Conservation (phyloP, 2,113 vertebrate species). For the Anhinga anhinga region DNA sequence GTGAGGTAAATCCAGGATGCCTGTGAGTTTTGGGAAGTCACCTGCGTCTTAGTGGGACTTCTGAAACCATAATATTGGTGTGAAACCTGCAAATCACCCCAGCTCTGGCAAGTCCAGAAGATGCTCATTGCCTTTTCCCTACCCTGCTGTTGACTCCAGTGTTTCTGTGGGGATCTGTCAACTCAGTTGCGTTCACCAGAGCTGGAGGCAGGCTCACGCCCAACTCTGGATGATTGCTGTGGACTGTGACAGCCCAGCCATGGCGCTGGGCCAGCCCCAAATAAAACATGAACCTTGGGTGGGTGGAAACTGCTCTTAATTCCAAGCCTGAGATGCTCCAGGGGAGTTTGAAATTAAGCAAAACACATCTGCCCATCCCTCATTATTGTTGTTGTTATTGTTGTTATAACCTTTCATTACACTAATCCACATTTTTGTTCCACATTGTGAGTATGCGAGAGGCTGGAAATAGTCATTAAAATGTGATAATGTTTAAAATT, state of each 20-base stretch:
- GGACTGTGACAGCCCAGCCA: background rate
- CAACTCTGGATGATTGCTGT: background rate
- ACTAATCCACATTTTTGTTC: constrained; percentile 54
- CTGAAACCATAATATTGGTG: fast-evolving
- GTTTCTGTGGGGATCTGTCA: background rate
- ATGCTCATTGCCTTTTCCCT: background rate
- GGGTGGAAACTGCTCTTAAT: background rate
- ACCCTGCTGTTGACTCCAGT: background rate
- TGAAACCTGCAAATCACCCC: background rate
- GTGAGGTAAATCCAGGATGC: background rate
- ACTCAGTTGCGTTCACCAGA: fast-evolving
- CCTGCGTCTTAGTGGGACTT: background rate
- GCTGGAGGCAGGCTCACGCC: background rate
- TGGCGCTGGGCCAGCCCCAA: background rate
- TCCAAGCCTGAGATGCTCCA: background rate
- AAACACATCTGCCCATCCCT: constrained; percentile 43
- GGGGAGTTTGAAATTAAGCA: constrained; percentile 31
- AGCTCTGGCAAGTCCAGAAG: background rate
- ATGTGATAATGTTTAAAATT: constrained; percentile 73
- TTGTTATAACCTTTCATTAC: constrained; percentile 68
- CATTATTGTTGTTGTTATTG: constrained; percentile 54
- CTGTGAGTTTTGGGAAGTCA: background rate
- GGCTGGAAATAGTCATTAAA: constrained; percentile 67
- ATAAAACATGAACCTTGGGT: background rate
- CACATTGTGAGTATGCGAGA: constrained; percentile 37